Evolutionary conservation across 1,140 invertebrate species (phyloP).

Genomic region (Chymomyza costata): DNA sequence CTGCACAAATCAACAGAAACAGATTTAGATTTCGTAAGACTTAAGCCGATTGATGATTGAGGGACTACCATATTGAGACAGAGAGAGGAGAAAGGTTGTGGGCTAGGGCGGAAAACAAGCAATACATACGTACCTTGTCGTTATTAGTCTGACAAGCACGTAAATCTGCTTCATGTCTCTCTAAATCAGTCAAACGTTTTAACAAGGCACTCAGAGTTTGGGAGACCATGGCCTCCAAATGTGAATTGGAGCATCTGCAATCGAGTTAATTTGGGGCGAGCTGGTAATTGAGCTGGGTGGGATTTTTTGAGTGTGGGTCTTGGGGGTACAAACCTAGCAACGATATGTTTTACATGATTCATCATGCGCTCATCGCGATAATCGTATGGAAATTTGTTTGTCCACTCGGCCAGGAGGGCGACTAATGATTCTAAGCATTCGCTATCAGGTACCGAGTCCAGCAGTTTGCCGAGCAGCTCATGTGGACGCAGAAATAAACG

Average conservation of each 20-base stretch:
- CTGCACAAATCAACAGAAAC: constrained; percentile 12
- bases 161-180: constrained; percentile 72
- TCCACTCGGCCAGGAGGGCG: constrained; percentile 69
- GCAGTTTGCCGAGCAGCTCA: constrained; percentile 69
- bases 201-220: constrained; percentile 75
- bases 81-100: not conserved
- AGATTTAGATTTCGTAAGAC: too few species aligned
- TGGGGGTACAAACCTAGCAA: constrained; percentile 57
- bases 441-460: constrained; percentile 67
- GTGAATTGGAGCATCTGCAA: constrained; percentile 70
- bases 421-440: constrained; percentile 66
- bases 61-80: too few species aligned
- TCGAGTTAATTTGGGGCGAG: too few species aligned
- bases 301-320: not conserved
- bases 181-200: constrained; percentile 75
- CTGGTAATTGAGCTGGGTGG: too few species aligned
- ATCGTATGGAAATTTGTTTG: constrained; percentile 80
- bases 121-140: constrained; percentile 64
- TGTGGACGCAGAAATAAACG: constrained; percentile 73
- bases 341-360: constrained; percentile 77
- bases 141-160: constrained; percentile 65
- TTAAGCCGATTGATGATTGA: constrained; percentile 21
- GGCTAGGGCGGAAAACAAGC: not conserved
- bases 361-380: constrained; percentile 80
- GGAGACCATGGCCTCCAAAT: constrained; percentile 68